Evolutionary conservation across 2,113 vertebrate species (phyloP).

Genomic region (Garra rufa): DNA sequence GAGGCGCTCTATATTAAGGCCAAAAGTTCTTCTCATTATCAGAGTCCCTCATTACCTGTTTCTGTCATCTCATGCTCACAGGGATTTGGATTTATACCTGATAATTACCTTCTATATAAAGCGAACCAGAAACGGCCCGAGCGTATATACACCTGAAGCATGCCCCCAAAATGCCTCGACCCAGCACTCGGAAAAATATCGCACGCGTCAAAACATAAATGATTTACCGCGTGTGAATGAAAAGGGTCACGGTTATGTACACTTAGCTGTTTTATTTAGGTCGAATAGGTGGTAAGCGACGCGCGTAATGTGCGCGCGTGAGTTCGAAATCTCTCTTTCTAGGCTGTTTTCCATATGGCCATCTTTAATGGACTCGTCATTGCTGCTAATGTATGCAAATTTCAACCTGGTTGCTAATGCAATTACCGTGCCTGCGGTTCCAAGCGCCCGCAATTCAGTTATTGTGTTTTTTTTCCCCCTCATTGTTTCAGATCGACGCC

Average conservation of each 20-base stretch:
- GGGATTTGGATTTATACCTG: conserved; percentile 50
- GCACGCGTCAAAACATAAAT: conserved; percentile 14
- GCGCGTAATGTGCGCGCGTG: neutral
- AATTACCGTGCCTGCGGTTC: neutral
- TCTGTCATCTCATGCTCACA: conserved; percentile 46
- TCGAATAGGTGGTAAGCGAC: conserved; percentile 7
- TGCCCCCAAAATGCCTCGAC: conserved; percentile 44
- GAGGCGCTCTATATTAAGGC: conserved; percentile 42
- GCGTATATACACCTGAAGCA: conserved; percentile 38
- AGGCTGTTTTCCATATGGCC: conserved; percentile 29
- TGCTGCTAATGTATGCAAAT: conserved; percentile 28
- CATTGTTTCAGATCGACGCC: conserved; percentile 83
- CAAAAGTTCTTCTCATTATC: conserved; percentile 50
- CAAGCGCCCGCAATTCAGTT: conserved; percentile 34
- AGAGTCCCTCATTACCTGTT: conserved; percentile 43
- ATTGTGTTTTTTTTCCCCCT: conserved; percentile 44
- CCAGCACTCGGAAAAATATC: conserved; percentile 21
- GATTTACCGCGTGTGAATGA: conserved; percentile 2
- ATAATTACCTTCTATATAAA: conserved; percentile 55
- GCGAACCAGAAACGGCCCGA: conserved; percentile 17
- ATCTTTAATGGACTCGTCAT: conserved; percentile 12
- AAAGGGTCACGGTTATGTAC: conserved; percentile 4
- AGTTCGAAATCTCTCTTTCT: neutral
- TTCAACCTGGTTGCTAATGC: conserved; percentile 34
- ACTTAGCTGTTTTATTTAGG: conserved; percentile 26